These are phyloP conservation scores for Rhagonycha fulva DNA, from an alignment of 2,888 invertebrate genomes.

Conservation along the genomic window DNA sequence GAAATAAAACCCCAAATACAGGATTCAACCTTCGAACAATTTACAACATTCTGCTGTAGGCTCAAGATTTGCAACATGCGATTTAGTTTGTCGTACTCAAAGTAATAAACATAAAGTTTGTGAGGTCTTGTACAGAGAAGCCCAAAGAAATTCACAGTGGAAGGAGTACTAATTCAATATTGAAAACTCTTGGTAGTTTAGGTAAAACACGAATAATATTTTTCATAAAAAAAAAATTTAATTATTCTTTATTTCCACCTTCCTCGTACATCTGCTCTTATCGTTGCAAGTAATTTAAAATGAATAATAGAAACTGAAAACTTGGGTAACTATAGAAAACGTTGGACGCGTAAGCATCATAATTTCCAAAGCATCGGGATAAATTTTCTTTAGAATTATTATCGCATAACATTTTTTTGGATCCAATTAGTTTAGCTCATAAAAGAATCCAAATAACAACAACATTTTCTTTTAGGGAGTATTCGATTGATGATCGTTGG, in stretches of 20 bases:
- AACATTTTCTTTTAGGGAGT: constrained; percentile 16
- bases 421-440: background rate
- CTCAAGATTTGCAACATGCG: background rate
- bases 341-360: too few species aligned
- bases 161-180: background rate
- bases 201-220: background rate
- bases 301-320: too few species aligned
- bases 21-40: background rate
- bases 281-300: too few species aligned
- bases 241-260: too few species aligned
- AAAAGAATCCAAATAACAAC: background rate
- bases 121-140: background rate
- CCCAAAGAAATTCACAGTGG: background rate
- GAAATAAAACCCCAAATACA: background rate
- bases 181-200: background rate
- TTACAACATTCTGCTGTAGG: background rate
- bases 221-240: too few species aligned
- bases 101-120: background rate
- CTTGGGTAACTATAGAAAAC: too few species aligned
- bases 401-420: background rate
- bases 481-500: constrained; percentile 11
- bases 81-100: background rate
- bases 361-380: too few species aligned
- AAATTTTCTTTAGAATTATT: background rate
- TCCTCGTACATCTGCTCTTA: too few species aligned